Percentiles rank a stretch among this genome's conserved stretches.
phyloP scores from a whole-genome alignment of 2,113 vertebrate species.

The Cygnus buccinator region DNA sequence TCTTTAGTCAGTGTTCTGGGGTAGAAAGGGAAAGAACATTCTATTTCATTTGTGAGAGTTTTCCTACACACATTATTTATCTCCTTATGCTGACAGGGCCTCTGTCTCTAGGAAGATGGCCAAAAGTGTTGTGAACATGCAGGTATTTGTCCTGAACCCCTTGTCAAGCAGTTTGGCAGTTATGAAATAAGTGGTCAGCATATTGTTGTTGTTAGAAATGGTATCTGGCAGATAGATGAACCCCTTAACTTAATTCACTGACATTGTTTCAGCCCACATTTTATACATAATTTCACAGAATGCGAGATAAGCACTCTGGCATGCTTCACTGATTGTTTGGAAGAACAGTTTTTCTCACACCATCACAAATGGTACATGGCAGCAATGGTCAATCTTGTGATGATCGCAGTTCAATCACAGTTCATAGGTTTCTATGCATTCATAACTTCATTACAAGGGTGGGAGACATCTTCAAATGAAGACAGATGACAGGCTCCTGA shows the following conservation, averaged over 20 bases:
- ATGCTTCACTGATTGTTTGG: neutral
- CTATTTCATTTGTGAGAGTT: neutral
- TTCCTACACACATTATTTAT: neutral
- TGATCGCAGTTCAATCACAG: neutral
- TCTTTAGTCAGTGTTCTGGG: neutral
- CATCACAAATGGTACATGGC: neutral
- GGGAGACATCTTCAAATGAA: neutral
- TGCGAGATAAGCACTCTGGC: neutral
- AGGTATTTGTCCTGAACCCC: neutral
- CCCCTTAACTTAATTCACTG: neutral
- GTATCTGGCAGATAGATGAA: neutral
- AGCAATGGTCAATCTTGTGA: neutral
- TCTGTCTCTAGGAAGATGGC: neutral
- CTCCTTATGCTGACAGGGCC: neutral
- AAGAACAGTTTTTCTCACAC: neutral
- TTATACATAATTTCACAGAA: neutral
- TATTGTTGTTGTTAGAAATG: neutral
- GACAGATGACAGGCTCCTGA: neutral
- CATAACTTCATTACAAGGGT: neutral
- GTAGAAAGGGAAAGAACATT: neutral
- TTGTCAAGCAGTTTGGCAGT: neutral
- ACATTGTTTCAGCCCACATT: neutral
- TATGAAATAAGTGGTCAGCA: neutral
- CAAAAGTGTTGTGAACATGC: neutral
- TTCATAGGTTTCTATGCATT: neutral